Conservation (phyloP, 2,113 vertebrate genomes). For the Entosphenus tridentatus region DNA sequence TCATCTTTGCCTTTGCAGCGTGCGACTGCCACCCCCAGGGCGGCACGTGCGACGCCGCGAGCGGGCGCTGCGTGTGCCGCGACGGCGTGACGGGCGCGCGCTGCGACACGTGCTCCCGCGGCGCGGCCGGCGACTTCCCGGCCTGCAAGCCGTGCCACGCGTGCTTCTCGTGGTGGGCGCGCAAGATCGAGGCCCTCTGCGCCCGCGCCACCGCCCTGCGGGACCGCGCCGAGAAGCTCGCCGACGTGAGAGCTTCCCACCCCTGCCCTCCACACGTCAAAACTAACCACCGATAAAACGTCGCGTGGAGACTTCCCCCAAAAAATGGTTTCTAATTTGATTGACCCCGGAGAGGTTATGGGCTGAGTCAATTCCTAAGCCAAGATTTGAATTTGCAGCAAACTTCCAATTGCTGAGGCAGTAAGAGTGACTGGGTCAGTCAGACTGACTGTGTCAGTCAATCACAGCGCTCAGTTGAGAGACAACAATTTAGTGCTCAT, state of each 20-base stretch:
- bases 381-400: no score
- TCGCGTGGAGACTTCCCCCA: no score
- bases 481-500: no score
- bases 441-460: no score
- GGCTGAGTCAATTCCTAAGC: no score
- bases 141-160: constrained; percentile 32
- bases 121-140: constrained; percentile 39
- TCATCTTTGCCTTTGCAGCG: constrained; percentile 18
- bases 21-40: constrained; percentile 36
- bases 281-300: no score
- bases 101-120: constrained; percentile 33
- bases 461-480: no score
- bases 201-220: constrained; percentile 16
- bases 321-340: no score
- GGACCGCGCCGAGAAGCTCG: constrained; percentile 14
- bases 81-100: constrained; percentile 21
- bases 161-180: constrained; percentile 52
- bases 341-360: no score
- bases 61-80: constrained; percentile 30
- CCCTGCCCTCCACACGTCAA: no score
- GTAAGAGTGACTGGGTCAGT: no score
- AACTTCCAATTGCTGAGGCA: no score
- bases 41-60: constrained; percentile 30
- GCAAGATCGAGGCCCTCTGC: constrained; percentile 18
- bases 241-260: constrained; percentile 14